Evolutionary conservation across 2,113 vertebrate species (phyloP), one percentile per base, ranked within the genome.

Genomic region (Ceuthmochares aereus): DNA sequence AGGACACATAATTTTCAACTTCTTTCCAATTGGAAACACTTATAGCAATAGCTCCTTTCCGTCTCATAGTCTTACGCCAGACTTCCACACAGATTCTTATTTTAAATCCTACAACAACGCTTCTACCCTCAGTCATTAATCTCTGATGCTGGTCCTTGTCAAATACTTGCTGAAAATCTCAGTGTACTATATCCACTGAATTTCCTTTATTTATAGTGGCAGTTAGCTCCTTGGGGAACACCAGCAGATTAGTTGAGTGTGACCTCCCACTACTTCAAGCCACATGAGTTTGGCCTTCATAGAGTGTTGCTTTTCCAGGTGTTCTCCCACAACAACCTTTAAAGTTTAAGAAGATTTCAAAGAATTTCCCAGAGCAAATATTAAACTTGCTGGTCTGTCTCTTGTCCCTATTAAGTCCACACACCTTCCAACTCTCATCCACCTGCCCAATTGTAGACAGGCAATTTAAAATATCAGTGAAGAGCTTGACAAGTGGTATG

Each of bases 261-360:
- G 55, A 84, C 81, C 74, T 97, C 96, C 75, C 6, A 18, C 11
- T 27, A 15, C 55, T 94, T 70, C 23, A 84, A 91, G 77, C 64
- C 54, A 10, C 9, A 4, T 58, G 85, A 40, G 45, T 85, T 79
- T 94, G 82, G 60, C 42, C 52, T 76, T 70, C 63, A 40, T 73
- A 90, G 59, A 68, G 47, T 0, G 0, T 27, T 23, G 7, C 63
- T 86, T 93, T 91, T 93, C 93, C 95, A 97, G 97, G 91, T 96
- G 91, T 78, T 97, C 51, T 96, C 91, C 93, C 93, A 97, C 81
- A 92, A 91, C 66, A 91, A 92, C 59, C 93, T 93, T 95, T 77
- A 51, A 93, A 76, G 29, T 67, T 85, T 66, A 93, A 93, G 87
- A 68, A 47, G 69, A 90, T 81, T 84, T 94, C 84, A 94, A 97